These are phyloP conservation scores for Pelmatolapia mariae DNA, from an alignment of 2,113 vertebrate species.

Conservation along the genomic window DNA sequence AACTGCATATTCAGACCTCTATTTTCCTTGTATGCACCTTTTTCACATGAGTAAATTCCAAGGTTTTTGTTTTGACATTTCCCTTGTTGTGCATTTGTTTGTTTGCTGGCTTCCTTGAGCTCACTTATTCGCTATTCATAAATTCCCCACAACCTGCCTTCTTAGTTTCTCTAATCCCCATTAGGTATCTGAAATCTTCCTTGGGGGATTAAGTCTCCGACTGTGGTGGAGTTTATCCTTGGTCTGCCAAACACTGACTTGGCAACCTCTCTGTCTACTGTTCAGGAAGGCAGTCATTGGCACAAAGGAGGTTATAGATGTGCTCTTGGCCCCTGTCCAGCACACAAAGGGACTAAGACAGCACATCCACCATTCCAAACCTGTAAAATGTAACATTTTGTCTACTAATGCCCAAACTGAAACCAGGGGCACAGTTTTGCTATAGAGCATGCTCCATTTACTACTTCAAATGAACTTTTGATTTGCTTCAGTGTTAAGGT, in stretches of 20 bases:
- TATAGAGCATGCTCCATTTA: not conserved
- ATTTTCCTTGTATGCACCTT: not conserved
- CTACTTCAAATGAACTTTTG: not conserved
- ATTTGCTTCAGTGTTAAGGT: not conserved
- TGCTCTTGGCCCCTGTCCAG: conserved; percentile 31
- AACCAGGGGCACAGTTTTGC: not conserved
- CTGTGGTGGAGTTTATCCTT: conserved; percentile 43
- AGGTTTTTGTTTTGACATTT: conserved; percentile 25
- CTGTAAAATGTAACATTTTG: conserved; percentile 33
- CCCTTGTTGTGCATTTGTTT: conserved; percentile 3
- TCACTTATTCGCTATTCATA: conserved; percentile 34
- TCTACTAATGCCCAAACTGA: conserved; percentile 17
- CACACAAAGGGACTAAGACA: conserved; percentile 24
- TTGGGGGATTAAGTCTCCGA: conserved; percentile 25
- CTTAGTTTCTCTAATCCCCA: conserved; percentile 43
- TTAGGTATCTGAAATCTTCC: conserved; percentile 42
- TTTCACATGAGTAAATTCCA: not conserved
- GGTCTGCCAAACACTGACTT: conserved; percentile 44
- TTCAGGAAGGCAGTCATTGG: conserved; percentile 14
- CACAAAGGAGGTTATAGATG: conserved; percentile 31
- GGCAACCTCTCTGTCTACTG: conserved; percentile 31
- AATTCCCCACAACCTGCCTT: conserved; percentile 7
- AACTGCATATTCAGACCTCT: not conserved
- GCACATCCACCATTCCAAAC: conserved; percentile 14
- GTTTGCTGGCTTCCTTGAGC: conserved; percentile 3